These are phyloP conservation scores for Halichoeres trimaculatus DNA, from an alignment of 2,113 vertebrate genomes.

Conservation along the genomic window DNA sequence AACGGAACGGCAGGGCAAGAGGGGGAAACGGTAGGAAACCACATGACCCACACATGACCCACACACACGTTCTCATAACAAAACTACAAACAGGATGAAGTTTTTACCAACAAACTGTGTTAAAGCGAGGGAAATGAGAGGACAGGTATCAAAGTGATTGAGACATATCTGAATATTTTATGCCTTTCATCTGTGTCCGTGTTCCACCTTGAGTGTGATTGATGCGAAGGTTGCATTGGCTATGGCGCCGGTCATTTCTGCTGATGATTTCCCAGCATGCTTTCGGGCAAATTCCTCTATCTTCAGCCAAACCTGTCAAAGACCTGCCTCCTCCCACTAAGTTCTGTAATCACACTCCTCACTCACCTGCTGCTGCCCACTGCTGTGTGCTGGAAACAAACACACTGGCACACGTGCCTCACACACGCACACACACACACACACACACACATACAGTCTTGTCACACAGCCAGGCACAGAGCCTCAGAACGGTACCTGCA, in stretches of 20 bases:
- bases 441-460: conserved; percentile 17
- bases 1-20: conserved; percentile 92
- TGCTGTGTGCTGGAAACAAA: conserved; percentile 39
- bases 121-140: background rate
- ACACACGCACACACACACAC: background rate
- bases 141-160: conserved; percentile 30
- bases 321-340: conserved; percentile 60
- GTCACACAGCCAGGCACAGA: conserved; percentile 37
- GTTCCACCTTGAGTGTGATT: conserved; percentile 64
- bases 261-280: conserved; percentile 75
- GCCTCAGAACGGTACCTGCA: conserved; percentile 47
- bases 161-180: conserved; percentile 58
- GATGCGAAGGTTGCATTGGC: conserved; percentile 62
- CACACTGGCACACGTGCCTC: conserved; percentile 10
- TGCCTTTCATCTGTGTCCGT: conserved; percentile 34
- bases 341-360: conserved; percentile 72
- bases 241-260: conserved; percentile 63
- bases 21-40: conserved; percentile 86
- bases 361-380: conserved; percentile 64
- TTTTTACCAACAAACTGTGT: background rate
- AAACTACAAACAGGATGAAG: background rate
- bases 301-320: conserved; percentile 70
- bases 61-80: conserved; percentile 3
- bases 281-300: conserved; percentile 49
- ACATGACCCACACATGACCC: conserved; percentile 65